phyloP scores from a whole-genome alignment of 2,888 invertebrate genomes.

The Leptopilina myrica region DNA sequence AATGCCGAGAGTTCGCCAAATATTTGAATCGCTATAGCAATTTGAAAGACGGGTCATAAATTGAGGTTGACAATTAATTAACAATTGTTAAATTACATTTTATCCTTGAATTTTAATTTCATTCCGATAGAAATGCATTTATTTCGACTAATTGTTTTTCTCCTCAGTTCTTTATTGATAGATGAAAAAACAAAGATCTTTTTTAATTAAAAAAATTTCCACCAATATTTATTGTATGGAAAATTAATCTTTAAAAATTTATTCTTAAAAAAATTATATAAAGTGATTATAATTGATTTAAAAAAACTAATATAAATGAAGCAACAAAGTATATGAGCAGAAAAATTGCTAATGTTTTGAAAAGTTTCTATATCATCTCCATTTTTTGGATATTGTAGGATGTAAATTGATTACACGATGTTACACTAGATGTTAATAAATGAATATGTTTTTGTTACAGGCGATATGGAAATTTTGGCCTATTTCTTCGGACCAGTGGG shows the following conservation, averaged over 20 bases:
- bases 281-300: too few species aligned
- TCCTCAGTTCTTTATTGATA: too few species aligned
- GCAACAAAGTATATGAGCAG: not conserved
- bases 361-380: not conserved
- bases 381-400: not conserved
- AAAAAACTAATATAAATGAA: too few species aligned
- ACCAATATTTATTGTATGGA: too few species aligned
- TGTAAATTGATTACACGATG: not conserved
- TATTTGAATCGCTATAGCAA: not conserved
- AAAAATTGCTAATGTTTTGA: not conserved
- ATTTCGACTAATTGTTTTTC: too few species aligned
- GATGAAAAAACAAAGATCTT: too few species aligned
- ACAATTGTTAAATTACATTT: conserved; percentile 7
- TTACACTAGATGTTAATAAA: conserved; percentile 14
- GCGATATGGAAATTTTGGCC: conserved; percentile 87
- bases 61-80: conserved; percentile 32
- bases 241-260: too few species aligned
- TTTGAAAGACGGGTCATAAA: conserved; percentile 33
- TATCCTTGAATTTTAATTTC: not conserved
- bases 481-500: conserved; percentile 93
- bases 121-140: not conserved
- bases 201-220: too few species aligned
- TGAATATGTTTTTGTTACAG: conserved; percentile 72
- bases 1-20: conserved; percentile 27
- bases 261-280: too few species aligned